phyloP scores from a whole-genome alignment of 2,888 invertebrate species.

The Thalpophila matura region DNA sequence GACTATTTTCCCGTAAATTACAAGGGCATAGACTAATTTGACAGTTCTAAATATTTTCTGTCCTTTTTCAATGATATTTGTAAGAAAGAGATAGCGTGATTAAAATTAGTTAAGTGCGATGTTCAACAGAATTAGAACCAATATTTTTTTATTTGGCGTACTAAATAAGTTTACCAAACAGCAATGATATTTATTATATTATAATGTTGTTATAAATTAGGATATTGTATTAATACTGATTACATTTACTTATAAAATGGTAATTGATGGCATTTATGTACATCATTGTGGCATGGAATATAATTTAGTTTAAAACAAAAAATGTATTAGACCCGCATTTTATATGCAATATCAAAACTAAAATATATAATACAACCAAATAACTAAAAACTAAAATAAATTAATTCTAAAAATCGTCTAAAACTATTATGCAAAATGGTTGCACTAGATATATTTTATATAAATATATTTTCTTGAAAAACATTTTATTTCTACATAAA shows the following conservation, averaged over 20 bases:
- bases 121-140: no score
- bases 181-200: conserved; percentile 61
- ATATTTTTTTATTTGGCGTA: background rate
- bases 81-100: no score
- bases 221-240: conserved; percentile 89
- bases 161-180: conserved; percentile 65
- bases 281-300: conserved; percentile 81
- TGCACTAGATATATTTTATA: conserved; percentile 46
- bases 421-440: conserved; percentile 63
- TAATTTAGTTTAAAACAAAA: conserved; percentile 80
- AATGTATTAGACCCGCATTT: conserved; percentile 84
- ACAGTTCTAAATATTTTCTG: no score
- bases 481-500: conserved; percentile 52
- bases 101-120: no score
- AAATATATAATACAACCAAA: conserved; percentile 79
- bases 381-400: conserved; percentile 74
- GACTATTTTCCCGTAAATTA: no score
- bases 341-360: conserved; percentile 76
- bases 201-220: conserved; percentile 81
- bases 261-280: conserved; percentile 87
- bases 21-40: no score
- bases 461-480: conserved; percentile 52
- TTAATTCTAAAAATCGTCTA: conserved; percentile 71
- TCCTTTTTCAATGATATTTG: no score
- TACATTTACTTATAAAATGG: conserved; percentile 84